Evolutionary conservation across 2,888 invertebrate genomes (phyloP).

Genomic region (Papilio gigon): DNA sequence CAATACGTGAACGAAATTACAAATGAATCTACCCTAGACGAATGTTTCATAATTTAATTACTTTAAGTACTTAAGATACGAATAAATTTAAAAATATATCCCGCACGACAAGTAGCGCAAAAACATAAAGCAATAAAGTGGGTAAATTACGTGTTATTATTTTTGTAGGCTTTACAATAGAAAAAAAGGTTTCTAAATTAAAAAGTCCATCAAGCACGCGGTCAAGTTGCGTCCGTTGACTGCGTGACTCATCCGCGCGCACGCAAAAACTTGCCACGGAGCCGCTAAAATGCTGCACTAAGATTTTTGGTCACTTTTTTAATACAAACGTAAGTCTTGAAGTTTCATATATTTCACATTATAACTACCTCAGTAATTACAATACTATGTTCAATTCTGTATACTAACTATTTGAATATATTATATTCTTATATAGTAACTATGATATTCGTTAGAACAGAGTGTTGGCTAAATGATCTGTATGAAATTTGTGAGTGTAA

Average conservation of each 20-base stretch:
- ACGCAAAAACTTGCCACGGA: slow-evolving; percentile 58
- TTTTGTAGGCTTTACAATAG: slow-evolving; percentile 41
- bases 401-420: too few species aligned
- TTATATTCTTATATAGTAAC: too few species aligned
- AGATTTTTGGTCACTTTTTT: slow-evolving; percentile 3
- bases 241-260: slow-evolving; percentile 64
- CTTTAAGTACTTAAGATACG: too few species aligned
- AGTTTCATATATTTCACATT: too few species aligned
- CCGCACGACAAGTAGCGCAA: not conserved
- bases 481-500: not conserved
- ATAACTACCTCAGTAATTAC: too few species aligned
- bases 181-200: slow-evolving; percentile 53
- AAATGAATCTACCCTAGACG: too few species aligned
- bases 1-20: slow-evolving; percentile 42
- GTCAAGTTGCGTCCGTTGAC: slow-evolving; percentile 61
- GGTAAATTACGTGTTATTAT: slow-evolving; percentile 16
- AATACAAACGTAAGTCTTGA: too few species aligned
- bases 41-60: too few species aligned
- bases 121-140: slow-evolving; percentile 38
- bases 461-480: not conserved
- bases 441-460: too few species aligned
- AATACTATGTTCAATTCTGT: too few species aligned
- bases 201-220: slow-evolving; percentile 52
- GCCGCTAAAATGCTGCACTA: slow-evolving; percentile 54
- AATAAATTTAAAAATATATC: too few species aligned